Percentiles rank a stretch among this genome's conserved stretches.
Evolutionary conservation across 2,797 vertebrate genomes (phyloP).

Genomic region (Myripristis murdjan): DNA sequence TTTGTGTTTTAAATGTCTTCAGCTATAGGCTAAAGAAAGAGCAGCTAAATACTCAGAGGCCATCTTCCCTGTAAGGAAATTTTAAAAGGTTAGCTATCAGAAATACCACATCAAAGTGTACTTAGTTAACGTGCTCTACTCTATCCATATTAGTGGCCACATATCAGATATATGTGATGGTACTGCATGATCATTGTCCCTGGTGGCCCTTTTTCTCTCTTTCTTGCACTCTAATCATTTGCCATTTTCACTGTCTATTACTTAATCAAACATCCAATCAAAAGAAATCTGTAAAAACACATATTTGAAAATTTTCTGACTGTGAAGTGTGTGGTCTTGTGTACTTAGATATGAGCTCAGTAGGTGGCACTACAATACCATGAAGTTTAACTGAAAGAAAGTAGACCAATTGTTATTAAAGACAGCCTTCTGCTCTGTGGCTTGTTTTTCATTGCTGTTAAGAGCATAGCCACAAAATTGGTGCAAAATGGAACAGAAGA

Average conservation of each 20-base stretch:
- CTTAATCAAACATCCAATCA: too few species aligned
- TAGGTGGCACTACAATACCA: constrained; percentile 77
- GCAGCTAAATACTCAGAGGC: background rate
- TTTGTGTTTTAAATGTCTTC: too few species aligned
- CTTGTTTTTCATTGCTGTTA: constrained; percentile 24
- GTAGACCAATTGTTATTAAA: constrained; percentile 30
- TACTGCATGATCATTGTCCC: background rate
- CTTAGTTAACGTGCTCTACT: background rate
- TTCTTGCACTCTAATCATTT: background rate
- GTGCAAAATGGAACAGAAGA: constrained; percentile 22
- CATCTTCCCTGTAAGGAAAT: background rate
- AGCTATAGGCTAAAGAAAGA: background rate
- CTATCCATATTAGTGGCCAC: background rate
- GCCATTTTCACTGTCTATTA: too few species aligned
- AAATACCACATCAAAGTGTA: constrained; percentile 25
- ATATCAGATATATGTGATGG: background rate
- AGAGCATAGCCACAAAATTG: constrained; percentile 22
- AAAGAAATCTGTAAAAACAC: too few species aligned
- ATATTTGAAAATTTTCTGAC: background rate
- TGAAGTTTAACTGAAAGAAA: constrained; percentile 15
- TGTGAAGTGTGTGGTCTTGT: constrained; percentile 14
- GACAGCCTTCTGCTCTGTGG: constrained; percentile 21
- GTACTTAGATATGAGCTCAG: constrained; percentile 46
- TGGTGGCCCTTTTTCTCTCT: background rate
- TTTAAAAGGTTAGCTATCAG: background rate